Evolutionary conservation across 2,888 invertebrate species (phyloP), one percentile per base, ranked within the genome.

Genomic region (Frankliniella fusca): DNA sequence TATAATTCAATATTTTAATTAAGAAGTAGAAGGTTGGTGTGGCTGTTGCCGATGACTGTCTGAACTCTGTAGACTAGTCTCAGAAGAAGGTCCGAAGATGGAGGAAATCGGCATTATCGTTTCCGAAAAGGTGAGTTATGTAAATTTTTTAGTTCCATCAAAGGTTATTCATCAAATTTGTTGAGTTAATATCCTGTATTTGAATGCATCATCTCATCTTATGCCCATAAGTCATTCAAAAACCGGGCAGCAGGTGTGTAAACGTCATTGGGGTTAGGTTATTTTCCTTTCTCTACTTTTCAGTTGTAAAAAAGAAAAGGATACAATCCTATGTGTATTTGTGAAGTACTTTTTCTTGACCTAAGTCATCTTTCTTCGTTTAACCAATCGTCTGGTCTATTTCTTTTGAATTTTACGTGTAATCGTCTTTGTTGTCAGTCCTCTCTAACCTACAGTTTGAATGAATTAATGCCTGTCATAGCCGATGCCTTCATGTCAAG

Each of bases 41-140:
- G 12, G 70, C 8, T 76, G 70, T 8, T 12, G 70, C 27, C 27
- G 70, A 76, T 76, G 70, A 76, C 70, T 76, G 70, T 76, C 70
- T 76, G 70, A 76, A 76, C 70, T 76, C 70, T 27, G 70, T 76
- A 12, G n/a, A n/a, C n/a, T n/a, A n/a, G n/a, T n/a, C n/a, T n/a
- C n/a, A n/a, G n/a, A n/a, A n/a, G n/a, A n/a, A n/a, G n/a, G n/a
- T 27, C 23, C 12, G 27, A 76, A 76, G 27, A 95, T 95, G 95
- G 95, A 95, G 90, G 95, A 94, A 90, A 93, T 95, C 86, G 94
- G 95, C 84, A 92, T 95, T 85, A 90, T 93, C 87, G 88, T 94
- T 83, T 92, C 93, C 11, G 95, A 96, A 88, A 95, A 95, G 90
- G 95, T 95, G 90, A 88, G 86, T 86, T 85, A 83, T 79, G 80